Base-by-base conservation (phyloP, 2,888 invertebrate species). In the Augochlorella aurata region DNA sequence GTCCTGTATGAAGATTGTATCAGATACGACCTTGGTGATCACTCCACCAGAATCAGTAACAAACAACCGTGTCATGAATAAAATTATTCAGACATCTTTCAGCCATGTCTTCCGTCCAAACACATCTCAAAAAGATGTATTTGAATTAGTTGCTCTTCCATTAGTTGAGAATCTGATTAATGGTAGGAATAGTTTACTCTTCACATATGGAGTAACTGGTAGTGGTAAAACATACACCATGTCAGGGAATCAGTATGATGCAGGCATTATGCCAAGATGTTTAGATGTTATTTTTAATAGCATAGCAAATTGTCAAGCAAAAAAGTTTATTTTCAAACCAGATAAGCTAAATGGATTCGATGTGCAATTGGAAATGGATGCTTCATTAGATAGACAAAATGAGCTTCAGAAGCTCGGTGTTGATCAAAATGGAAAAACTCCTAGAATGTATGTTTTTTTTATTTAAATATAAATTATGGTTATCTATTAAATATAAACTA, bases 161-260 rank as follows among this genome's bases (percentile, higher is more conserved):
- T 94, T 99, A n/a, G 96, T 99, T 0, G 96, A 97, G 90, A 97
- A 97, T 89, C 94, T 99, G 14, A 94, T 99, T n/a, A 95, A 95
- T 87, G 99, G 99, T 24, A 97, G 97, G 94, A 99, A 98, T 94
- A 97, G 98, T 85, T 94, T 99, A 52, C 94, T 99, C 70, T 99
- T 99, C 93, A 98, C 99, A 0, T 99, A 99, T 92, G 99, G 99
- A 24, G 98, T 99, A 5, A 99, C 99, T 0, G 98, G 98, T 10
- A 97, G 97, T 88, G 99, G 99, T 0, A 99, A 99, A 94, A 99
- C 99, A 0, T 98, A 96, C 93, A 99, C 99, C 0, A 98, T 99
- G 97, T 97, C 97, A 0, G 95, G 96, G 0, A 94, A 96, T 88
- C 94, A 95, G 14, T 94, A 95, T 82, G 96, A 98, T 92, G 96